Conservation (phyloP, 2,888 invertebrate genomes). For the Drosophila anceps region DNA sequence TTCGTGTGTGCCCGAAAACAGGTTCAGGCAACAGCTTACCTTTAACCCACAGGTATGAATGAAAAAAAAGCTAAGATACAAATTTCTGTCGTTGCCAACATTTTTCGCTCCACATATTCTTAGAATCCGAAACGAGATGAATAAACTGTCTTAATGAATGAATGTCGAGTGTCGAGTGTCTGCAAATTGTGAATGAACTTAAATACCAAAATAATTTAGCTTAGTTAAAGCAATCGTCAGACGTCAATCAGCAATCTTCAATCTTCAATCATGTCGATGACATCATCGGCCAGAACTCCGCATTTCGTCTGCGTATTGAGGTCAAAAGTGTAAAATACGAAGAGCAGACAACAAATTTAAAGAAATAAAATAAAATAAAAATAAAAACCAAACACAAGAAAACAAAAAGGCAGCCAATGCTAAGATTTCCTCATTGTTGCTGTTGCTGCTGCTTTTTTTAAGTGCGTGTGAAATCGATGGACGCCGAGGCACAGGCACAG, state of each 20-base stretch:
- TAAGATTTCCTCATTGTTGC: conserved; percentile 60
- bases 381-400: conserved; percentile 20
- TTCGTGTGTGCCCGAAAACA: conserved; percentile 11
- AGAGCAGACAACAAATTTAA: conserved; percentile 57
- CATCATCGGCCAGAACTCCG: conserved; percentile 53
- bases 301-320: conserved; percentile 61
- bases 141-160: conserved; percentile 37
- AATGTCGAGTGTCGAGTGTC: conserved; percentile 9
- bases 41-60: conserved; percentile 58
- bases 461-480: conserved; percentile 77
- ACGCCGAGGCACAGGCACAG: conserved; percentile 48
- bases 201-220: conserved; percentile 29
- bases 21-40: conserved; percentile 36
- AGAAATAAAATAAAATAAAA: conserved; percentile 63
- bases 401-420: conserved; percentile 32
- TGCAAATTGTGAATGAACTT: conserved; percentile 47
- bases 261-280: conserved; percentile 55
- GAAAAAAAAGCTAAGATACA: conserved; percentile 39
- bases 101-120: conserved; percentile 53
- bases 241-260: conserved; percentile 26
- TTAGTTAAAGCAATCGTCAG: conserved; percentile 21
- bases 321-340: conserved; percentile 74
- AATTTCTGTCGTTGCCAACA: conserved; percentile 32
- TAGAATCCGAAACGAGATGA: conserved; percentile 40
- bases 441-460: conserved; percentile 41